phyloP scores from a whole-genome alignment of 2,113 vertebrate species.

The Micronycteris hirsuta region DNA sequence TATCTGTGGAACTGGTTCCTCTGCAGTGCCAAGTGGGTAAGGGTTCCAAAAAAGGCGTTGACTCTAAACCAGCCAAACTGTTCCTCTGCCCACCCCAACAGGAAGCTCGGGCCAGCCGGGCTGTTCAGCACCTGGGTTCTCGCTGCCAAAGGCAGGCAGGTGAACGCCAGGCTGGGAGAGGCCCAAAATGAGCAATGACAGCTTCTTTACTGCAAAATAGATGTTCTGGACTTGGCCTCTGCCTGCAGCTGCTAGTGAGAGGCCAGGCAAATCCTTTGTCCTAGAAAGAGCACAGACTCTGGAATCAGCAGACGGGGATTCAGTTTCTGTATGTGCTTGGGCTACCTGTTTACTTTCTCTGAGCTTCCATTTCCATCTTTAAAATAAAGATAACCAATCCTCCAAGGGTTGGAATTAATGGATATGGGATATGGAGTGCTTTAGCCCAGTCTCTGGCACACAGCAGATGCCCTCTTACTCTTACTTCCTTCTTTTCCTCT shows the following conservation, averaged over 20 bases:
- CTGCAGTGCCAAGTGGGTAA: neutral
- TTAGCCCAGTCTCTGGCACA: neutral
- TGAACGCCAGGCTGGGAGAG: neutral
- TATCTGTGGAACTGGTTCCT: neutral
- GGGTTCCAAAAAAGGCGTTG: neutral
- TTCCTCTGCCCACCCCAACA: neutral
- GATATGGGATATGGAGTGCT: neutral
- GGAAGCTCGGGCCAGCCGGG: neutral
- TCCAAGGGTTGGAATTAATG: neutral
- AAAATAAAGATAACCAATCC: neutral
- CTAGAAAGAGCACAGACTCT: neutral
- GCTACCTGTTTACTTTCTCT: neutral
- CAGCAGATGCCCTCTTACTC: fast-evolving
- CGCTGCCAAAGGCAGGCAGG: neutral
- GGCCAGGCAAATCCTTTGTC: neutral
- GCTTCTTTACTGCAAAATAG: constrained; percentile 14
- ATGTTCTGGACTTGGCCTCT: neutral
- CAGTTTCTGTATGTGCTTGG: neutral
- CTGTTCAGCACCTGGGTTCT: neutral
- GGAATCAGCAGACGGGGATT: neutral
- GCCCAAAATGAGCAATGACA: neutral
- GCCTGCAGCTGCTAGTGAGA: neutral
- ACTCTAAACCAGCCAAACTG: constrained; percentile 24
- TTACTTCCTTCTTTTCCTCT: neutral
- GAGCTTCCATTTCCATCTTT: neutral